Conservation (phyloP, 37 sponge, comb jelly and placozoan genomes). For the Haliclona indistincta region DNA sequence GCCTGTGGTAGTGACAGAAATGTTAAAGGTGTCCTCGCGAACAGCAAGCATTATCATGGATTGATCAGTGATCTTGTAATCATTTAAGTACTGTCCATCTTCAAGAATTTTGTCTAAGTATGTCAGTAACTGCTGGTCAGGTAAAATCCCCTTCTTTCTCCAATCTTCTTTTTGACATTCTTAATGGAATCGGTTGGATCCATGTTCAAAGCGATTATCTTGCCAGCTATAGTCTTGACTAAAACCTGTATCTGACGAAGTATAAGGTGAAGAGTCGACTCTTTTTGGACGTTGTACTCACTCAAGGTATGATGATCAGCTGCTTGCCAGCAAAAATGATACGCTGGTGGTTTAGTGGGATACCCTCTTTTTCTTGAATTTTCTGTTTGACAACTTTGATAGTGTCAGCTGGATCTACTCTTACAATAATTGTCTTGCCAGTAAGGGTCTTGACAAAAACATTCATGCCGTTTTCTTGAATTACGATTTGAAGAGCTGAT, state of each 20-base stretch:
- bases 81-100: no score
- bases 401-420: conserved; percentile 92
- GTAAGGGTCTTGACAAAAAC: conserved; percentile 22
- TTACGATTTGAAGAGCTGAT: no score
- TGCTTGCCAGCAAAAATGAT: conserved; percentile 87
- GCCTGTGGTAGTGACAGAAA: no score
- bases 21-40: no score
- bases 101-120: no score
- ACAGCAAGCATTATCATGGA: no score
- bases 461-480: no score
- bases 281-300: conserved; percentile 90
- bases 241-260: conserved; percentile 22
- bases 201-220: conserved; percentile 96
- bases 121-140: no score
- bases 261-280: conserved; percentile 88
- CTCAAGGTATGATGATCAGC: conserved; percentile 77
- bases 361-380: conserved; percentile 75
- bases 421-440: conserved; percentile 93
- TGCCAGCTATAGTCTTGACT: conserved; percentile 32
- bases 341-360: conserved; percentile 79
- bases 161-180: conserved; percentile 95
- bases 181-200: conserved; percentile 92
- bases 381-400: conserved; percentile 71
- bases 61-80: no score
- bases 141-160: conserved; percentile 97